Conservation (phyloP, 92 coral and sea anemone species). For the Phenganax stokvisi region DNA sequence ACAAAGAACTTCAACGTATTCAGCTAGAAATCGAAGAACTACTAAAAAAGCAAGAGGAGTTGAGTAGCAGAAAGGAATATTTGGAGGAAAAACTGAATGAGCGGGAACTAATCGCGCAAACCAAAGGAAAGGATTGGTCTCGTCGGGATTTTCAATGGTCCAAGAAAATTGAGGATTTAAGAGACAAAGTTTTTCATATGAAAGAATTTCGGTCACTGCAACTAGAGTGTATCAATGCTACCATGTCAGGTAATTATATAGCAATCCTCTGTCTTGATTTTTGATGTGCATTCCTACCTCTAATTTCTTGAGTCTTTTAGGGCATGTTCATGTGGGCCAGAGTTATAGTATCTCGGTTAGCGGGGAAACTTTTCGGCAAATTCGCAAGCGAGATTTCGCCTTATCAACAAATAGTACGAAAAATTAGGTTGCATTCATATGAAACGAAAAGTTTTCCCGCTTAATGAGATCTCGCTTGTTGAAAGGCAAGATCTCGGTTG, state of each 20-base stretch:
- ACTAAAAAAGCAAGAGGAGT: constrained; percentile 66
- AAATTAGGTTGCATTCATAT: too few relatives aligned
- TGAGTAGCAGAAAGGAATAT: constrained; percentile 51
- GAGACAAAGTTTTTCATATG: constrained; percentile 56
- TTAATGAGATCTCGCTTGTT: too few relatives aligned
- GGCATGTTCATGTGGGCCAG: too few relatives aligned
- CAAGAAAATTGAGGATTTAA: constrained; percentile 55
- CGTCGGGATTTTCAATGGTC: constrained; percentile 63
- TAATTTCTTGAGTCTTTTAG: too few relatives aligned
- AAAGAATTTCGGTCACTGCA: constrained; percentile 71
- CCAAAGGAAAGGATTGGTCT: constrained; percentile 45
- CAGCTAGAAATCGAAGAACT: constrained; percentile 61
- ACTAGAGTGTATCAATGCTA: constrained; percentile 77
- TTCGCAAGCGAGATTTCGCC: too few relatives aligned
- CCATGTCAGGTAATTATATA: constrained; percentile 54
- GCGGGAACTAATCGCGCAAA: constrained; percentile 1
- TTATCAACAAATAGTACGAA: too few relatives aligned
- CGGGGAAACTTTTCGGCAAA: too few relatives aligned
- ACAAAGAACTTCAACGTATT: constrained; percentile 60
- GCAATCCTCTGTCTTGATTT: not conserved
- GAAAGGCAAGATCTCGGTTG: too few relatives aligned
- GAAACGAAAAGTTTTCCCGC: too few relatives aligned
- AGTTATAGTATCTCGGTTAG: too few relatives aligned
- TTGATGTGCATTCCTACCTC: not conserved
- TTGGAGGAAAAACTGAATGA: constrained; percentile 45